Evolutionary conservation across 2,113 vertebrate genomes (phyloP).

Genomic region (Lichenostomus cassidix): DNA sequence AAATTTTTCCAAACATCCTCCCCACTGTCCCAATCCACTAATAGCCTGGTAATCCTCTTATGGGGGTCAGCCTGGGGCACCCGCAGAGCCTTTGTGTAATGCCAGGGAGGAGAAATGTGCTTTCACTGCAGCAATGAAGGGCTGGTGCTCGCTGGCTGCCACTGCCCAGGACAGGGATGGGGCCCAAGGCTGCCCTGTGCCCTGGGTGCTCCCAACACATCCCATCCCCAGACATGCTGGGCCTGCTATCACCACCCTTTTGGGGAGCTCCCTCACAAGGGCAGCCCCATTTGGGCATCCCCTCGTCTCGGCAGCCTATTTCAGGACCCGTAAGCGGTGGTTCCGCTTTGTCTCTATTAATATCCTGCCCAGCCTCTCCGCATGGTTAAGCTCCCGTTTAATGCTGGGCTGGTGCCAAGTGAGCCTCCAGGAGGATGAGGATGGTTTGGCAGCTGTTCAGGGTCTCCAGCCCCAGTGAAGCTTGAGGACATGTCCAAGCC

Average conservation of each 20-base stretch:
- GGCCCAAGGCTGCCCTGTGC: rapidly evolving
- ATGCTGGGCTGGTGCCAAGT: not conserved
- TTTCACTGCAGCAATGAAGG: not conserved
- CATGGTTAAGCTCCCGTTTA: not conserved
- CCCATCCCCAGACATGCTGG: not conserved
- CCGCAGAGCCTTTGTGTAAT: not conserved
- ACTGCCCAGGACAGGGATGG: not conserved
- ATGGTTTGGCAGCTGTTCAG: not conserved
- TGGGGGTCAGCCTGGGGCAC: not conserved
- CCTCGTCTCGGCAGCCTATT: not conserved
- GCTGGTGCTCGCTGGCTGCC: rapidly evolving
- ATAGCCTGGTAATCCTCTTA: constrained; percentile 60
- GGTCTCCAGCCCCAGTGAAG: not conserved
- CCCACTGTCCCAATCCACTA: constrained; percentile 14
- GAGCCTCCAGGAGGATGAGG: not conserved
- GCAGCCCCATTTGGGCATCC: not conserved
- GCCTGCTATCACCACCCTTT: rapidly evolving
- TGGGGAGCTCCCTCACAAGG: not conserved
- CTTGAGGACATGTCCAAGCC: not conserved
- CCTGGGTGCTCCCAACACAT: not conserved
- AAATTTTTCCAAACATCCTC: constrained; percentile 28
- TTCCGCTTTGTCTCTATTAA: not conserved
- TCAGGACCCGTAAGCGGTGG: rapidly evolving
- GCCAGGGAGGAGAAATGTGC: not conserved
- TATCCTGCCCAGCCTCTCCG: not conserved